Evolutionary conservation across 2,113 vertebrate species (phyloP).

Genomic region (Microcebus ravelobensis): DNA sequence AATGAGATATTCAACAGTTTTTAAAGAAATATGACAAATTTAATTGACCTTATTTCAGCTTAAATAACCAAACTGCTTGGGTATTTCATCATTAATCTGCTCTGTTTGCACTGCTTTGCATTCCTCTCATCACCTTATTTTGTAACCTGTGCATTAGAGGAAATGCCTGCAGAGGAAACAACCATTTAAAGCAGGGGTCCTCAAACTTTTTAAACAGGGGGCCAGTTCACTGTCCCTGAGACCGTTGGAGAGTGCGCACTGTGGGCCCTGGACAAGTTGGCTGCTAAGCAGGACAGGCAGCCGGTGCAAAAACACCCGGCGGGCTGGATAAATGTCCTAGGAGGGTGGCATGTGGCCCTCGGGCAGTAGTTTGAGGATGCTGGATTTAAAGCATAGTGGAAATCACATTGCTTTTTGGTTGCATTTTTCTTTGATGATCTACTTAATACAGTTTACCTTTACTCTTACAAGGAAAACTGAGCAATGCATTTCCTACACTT

Average conservation of each 20-base stretch:
- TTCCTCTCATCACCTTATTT: constrained; percentile 52
- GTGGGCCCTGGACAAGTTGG: no score
- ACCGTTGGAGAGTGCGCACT: no score
- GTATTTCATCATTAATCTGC: neutral
- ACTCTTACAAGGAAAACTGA: neutral
- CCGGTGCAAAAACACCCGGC: no score
- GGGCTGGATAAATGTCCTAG: no score
- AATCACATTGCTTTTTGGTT: constrained; percentile 47
- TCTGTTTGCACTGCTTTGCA: neutral
- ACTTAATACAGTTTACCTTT: constrained; percentile 11
- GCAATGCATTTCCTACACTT: neutral
- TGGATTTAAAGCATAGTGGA: constrained; percentile 12
- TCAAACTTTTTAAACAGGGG: no score
- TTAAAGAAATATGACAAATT: constrained; percentile 40
- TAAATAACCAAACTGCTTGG: neutral
- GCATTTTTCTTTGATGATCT: constrained; percentile 45
- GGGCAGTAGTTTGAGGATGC: no score
- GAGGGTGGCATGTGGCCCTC: no score
- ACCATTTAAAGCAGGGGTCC: constrained; percentile 5
- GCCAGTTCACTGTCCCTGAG: no score
- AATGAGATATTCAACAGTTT: constrained; percentile 26
- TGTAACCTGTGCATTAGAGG: constrained; percentile 5
- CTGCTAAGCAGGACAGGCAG: no score
- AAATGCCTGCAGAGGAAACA: constrained; percentile 43
- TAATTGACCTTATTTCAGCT: neutral